Percentiles rank a stretch among this genome's conserved stretches.
Evolutionary conservation across 2,888 invertebrate species (phyloP).

Genomic region (Coleophora flavipennella): DNA sequence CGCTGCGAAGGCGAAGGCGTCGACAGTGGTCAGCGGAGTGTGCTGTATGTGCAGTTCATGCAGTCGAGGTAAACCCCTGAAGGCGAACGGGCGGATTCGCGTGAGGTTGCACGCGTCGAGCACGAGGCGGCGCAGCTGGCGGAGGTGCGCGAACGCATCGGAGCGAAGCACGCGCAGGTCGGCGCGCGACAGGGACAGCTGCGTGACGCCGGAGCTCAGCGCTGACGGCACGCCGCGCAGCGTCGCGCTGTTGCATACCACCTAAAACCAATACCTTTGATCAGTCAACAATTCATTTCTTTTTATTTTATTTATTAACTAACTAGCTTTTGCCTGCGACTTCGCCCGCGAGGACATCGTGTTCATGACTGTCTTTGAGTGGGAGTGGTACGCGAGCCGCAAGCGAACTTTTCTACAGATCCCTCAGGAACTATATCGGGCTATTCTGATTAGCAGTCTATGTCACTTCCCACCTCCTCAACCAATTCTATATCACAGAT

Average conservation of each 20-base stretch:
- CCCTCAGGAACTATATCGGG: no score
- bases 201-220: constrained; percentile 84
- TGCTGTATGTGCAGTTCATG: constrained; percentile 88
- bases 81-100: constrained; percentile 86
- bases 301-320: no score
- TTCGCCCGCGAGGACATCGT: no score
- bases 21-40: constrained; percentile 85
- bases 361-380: no score
- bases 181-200: constrained; percentile 89
- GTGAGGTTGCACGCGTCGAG: constrained; percentile 91
- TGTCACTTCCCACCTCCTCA: no score
- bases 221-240: constrained; percentile 84
- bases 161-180: constrained; percentile 85
- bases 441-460: no score
- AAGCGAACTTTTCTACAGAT: no score
- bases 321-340: no score
- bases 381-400: no score
- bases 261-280: constrained; percentile 66
- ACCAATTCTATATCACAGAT: no score
- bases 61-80: constrained; percentile 85
- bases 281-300: no score
- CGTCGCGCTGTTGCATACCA: constrained; percentile 89
- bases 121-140: constrained; percentile 84
- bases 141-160: constrained; percentile 87
- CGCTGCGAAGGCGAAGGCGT: constrained; percentile 88